Percentiles rank a stretch among this genome's conserved stretches.
phyloP scores from a whole-genome alignment of 2,113 vertebrate species.

The Thymallus thymallus region DNA sequence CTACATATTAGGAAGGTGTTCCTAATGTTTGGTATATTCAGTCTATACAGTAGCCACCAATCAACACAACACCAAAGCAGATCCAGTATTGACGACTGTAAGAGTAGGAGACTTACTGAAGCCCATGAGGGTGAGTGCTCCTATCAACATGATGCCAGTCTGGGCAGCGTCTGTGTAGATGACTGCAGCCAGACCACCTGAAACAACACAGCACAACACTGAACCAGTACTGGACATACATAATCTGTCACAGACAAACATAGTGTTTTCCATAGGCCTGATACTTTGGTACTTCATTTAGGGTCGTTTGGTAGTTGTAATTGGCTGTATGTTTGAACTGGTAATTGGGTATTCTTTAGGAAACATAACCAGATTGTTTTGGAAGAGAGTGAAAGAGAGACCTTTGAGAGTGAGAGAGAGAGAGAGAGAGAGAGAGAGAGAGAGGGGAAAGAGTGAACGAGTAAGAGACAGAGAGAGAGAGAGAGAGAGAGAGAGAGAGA shows the following conservation, averaged over 20 bases:
- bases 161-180: slow-evolving; percentile 96
- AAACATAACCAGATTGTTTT: no score
- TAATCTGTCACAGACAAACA: neutral
- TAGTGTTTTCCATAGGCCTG: no score
- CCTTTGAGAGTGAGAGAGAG: no score
- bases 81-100: no score
- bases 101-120: slow-evolving; percentile 77
- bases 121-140: slow-evolving; percentile 85
- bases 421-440: neutral
- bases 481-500: neutral
- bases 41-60: no score
- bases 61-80: no score
- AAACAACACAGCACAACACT: slow-evolving; percentile 12
- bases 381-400: neutral
- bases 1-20: no score
- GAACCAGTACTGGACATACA: neutral
- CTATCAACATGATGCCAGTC: slow-evolving; percentile 88
- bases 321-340: neutral
- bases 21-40: no score
- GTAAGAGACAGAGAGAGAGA: neutral
- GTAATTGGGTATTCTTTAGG: no score
- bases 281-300: no score
- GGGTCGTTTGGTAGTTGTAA: neutral
- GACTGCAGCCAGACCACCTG: slow-evolving; percentile 94
- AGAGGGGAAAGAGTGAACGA: neutral